Evolutionary conservation across 2,113 vertebrate species (phyloP).

Genomic region (Steatornis caripensis): DNA sequence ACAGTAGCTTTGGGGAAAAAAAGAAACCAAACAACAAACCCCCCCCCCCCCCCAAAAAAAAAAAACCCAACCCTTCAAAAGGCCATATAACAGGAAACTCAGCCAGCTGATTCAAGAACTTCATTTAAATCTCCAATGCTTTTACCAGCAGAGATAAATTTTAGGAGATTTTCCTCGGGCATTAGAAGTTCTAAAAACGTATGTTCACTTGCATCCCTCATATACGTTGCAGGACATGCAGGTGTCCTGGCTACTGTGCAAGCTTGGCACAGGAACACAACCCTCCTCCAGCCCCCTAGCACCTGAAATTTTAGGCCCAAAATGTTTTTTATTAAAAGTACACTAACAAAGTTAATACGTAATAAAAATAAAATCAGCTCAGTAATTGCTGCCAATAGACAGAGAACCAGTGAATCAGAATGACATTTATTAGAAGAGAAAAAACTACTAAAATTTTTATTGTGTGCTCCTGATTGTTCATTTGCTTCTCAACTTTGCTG

Average conservation of each 20-base stretch:
- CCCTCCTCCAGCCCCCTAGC: not conserved
- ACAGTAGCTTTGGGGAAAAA: not conserved
- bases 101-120: not conserved
- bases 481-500: not conserved
- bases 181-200: not conserved
- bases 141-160: not conserved
- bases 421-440: not conserved
- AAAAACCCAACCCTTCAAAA: not conserved
- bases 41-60: fast-evolving
- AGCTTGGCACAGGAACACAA: not conserved
- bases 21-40: not conserved
- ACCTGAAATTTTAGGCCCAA: not conserved
- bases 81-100: not conserved
- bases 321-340: not conserved
- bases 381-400: not conserved
- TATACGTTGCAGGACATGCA: not conserved
- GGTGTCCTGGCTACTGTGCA: not conserved
- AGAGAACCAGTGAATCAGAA: not conserved
- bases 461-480: not conserved
- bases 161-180: not conserved
- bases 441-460: not conserved
- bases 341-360: not conserved
- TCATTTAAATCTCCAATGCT: not conserved
- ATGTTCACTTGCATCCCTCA: not conserved
- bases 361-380: not conserved